Base-by-base conservation (phyloP, 2,113 vertebrate genomes). In the Tretioscincus oriximinensis region DNA sequence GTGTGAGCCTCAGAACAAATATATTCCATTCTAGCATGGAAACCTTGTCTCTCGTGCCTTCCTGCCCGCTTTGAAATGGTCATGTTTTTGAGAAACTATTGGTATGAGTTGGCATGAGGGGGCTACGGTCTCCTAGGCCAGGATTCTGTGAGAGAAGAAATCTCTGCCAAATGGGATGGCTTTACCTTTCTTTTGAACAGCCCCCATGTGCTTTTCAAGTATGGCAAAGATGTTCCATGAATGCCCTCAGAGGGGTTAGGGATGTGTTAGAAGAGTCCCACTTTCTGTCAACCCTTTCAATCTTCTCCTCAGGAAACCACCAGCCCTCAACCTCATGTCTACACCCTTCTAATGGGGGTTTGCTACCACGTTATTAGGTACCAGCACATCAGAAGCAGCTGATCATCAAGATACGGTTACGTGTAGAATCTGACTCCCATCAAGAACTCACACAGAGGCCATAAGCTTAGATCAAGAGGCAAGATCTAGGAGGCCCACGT, bases 131-230 rank as follows among this genome's bases (percentile, higher is more conserved):
- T 89, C 90, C 86, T 84, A 84, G 88, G 86, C 84, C 87, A 10
- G 81, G 77, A 66, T 87, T 83, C 86, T 89, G 83, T 87, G 85
- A 92, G 88, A 87, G 86, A 88, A 90, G 92, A 86, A 85, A 90
- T 94, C 83, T 86, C 87, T 88, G 91, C 90, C 91, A 89, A n/a
- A 88, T 88, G 24, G 90, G 88, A 93, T 90, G 88, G 92, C 92
- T 92, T 92, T 89, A 85, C 88, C 91, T 91, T 91, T 91, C 90
- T 93, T 93, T 93, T 93, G 90, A 95, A 91, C 86, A 83, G 91
- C 93, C 93, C 94, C 94, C 92, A 94, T 95, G 92, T 94, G 92
- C 92, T 94, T 94, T 88, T 93, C 92, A 94, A 93, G 94, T 94
- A 92, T 92, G 91, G 93, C 94, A 95, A 95, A 93, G 95, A 93